These are phyloP conservation scores for Smittia aterrima DNA, from an alignment of 2,888 invertebrate genomes.

Conservation along the genomic window DNA sequence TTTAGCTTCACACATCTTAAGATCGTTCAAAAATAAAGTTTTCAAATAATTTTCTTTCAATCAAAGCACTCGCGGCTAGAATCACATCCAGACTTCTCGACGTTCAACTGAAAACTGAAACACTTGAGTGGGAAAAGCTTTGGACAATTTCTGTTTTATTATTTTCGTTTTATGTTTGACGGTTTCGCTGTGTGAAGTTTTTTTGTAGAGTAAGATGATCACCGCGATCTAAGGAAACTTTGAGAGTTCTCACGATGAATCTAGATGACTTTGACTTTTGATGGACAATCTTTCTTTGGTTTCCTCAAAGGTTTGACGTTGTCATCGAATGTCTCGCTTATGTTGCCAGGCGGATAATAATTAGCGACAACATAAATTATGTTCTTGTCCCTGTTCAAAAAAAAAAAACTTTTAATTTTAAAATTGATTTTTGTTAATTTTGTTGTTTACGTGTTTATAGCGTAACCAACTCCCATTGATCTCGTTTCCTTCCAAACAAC, in stretches of 20 bases:
- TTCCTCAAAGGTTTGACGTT: slow-evolving; percentile 50
- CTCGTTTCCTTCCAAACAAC: slow-evolving; percentile 74
- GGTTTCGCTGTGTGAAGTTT: neutral
- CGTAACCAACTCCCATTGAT: slow-evolving; percentile 74
- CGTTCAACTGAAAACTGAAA: neutral
- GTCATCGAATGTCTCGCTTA: slow-evolving; percentile 40
- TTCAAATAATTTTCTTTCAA: neutral
- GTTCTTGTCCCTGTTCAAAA: slow-evolving; percentile 55
- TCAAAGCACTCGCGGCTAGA: neutral
- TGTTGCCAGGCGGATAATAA: slow-evolving; percentile 45
- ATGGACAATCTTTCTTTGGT: neutral
- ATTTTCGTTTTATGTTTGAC: neutral
- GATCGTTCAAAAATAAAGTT: too few relatives aligned
- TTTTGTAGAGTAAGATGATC: neutral
- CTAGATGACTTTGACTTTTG: neutral
- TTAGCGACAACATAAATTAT: slow-evolving; percentile 46
- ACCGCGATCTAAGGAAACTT: neutral
- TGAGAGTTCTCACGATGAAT: neutral
- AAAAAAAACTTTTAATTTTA: neutral
- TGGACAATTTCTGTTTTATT: slow-evolving; percentile 15
- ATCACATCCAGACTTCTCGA: neutral
- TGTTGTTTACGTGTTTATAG: slow-evolving; percentile 52
- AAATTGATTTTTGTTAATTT: slow-evolving; percentile 11
- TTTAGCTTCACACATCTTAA: neutral
- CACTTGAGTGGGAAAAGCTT: neutral